Conservation (phyloP, 1,140 invertebrate genomes). For the Sipha flava region DNA sequence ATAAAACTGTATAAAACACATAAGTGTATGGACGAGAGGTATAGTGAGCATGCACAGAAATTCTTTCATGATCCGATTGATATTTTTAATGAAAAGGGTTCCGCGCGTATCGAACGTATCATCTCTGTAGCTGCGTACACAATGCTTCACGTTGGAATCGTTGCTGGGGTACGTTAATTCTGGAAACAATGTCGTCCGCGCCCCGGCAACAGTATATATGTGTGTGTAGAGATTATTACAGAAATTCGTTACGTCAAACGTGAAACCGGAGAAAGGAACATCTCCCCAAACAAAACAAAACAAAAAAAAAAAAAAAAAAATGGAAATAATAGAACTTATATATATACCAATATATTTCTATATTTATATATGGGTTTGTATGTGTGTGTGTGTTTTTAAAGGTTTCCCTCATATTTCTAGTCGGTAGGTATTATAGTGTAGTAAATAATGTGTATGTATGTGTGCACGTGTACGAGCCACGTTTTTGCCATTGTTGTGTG, state of each 20-base stretch:
- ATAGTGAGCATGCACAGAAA: neutral
- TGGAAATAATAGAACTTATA: constrained; percentile 9
- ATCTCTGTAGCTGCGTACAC: neutral
- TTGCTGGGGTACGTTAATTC: constrained; percentile 29
- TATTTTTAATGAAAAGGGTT: constrained; percentile 30
- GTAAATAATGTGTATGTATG: neutral
- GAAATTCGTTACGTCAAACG: constrained; percentile 29
- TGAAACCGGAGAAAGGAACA: constrained; percentile 30
- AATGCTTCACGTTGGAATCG: neutral
- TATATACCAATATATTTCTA: neutral
- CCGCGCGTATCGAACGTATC: constrained; percentile 15
- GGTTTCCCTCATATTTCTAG: neutral
- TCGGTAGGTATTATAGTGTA: neutral
- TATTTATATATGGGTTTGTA: neutral
- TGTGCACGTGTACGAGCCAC: neutral
- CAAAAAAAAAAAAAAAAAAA: neutral
- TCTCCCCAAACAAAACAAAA: neutral
- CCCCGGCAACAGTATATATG: neutral
- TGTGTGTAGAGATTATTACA: constrained; percentile 10
- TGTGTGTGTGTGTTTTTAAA: constrained; percentile 4
- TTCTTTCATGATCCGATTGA: constrained; percentile 25
- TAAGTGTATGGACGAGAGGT: neutral
- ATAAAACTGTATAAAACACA: neutral
- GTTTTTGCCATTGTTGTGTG: neutral
- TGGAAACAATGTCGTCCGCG: constrained; percentile 23